A percentile compares a stretch with the other conserved stretches of the same genome.
Conservation (phyloP, 2,113 vertebrate genomes). For the Nibea coibor region DNA sequence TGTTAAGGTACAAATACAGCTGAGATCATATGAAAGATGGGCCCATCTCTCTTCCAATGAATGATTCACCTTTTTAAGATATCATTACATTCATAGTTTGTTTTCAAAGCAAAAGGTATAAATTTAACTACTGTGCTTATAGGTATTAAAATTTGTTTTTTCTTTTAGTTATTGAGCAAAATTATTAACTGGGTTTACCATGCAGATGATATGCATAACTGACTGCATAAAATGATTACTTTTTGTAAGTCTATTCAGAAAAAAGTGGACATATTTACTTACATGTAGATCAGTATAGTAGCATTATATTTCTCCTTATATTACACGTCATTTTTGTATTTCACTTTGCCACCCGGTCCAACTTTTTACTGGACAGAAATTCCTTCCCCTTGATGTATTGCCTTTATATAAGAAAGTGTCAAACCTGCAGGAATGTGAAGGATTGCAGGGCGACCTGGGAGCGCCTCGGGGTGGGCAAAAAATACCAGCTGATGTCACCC, state of each 20-base stretch:
- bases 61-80: constrained; percentile 1
- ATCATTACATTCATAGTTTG: background rate
- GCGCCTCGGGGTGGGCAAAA: constrained; percentile 75
- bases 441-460: constrained; percentile 77
- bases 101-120: background rate
- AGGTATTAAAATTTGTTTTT: background rate
- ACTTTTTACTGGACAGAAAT: constrained; percentile 68
- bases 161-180: background rate
- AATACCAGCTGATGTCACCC: constrained; percentile 75
- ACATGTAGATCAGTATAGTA: constrained; percentile 1
- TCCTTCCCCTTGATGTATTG: constrained; percentile 81
- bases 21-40: constrained; percentile 23
- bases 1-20: constrained; percentile 29
- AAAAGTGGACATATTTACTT: background rate
- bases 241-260: background rate
- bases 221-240: background rate
- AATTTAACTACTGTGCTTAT: background rate
- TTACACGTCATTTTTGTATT: constrained; percentile 34
- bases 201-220: background rate
- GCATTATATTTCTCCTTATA: constrained; percentile 9
- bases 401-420: constrained; percentile 85
- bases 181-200: background rate
- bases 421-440: constrained; percentile 80
- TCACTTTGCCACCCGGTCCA: constrained; percentile 61
- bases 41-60: background rate